phyloP scores from a whole-genome alignment of 1,140 invertebrate species.

The Contarinia nasturtii region DNA sequence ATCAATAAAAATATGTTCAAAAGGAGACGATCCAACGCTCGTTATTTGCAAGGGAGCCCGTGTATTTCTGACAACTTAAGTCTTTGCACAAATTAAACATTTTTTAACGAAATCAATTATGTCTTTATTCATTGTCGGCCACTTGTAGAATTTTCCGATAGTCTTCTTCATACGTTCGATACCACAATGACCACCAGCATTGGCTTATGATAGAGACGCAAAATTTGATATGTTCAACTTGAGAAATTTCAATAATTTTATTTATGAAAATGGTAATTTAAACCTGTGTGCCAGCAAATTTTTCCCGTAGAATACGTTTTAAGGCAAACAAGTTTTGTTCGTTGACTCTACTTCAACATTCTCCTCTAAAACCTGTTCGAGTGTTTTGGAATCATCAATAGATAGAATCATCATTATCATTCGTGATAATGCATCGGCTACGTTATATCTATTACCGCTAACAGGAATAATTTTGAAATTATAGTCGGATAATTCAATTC shows the following conservation, averaged over 20 bases:
- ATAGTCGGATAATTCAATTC: conserved; percentile 16
- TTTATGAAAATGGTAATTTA: no score
- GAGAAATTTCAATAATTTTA: no score
- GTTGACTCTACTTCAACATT: background rate
- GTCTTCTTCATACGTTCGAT: conserved; percentile 9
- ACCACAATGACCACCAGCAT: conserved; percentile 12
- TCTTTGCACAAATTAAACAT: conserved; percentile 10
- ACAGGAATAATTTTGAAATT: conserved; percentile 17
- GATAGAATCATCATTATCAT: no score
- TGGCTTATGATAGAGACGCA: conserved; percentile 9
- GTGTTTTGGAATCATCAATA: background rate
- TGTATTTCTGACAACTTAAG: conserved; percentile 13
- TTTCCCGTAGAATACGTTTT: background rate
- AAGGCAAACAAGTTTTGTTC: no score
- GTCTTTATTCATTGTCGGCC: conserved; percentile 11
- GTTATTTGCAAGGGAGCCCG: conserved; percentile 10
- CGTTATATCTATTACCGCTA: conserved; percentile 13
- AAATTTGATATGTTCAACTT: no score
- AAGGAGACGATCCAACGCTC: conserved; percentile 7
- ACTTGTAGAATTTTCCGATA: conserved; percentile 12
- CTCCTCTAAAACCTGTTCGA: background rate
- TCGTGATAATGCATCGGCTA: conserved; percentile 12
- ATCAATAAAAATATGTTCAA: conserved; percentile 13
- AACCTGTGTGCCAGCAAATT: conserved; percentile 4
- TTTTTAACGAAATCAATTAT: conserved; percentile 10